phyloP scores from a whole-genome alignment of 2,797 vertebrate species.

The Gallinago nigripennis region DNA sequence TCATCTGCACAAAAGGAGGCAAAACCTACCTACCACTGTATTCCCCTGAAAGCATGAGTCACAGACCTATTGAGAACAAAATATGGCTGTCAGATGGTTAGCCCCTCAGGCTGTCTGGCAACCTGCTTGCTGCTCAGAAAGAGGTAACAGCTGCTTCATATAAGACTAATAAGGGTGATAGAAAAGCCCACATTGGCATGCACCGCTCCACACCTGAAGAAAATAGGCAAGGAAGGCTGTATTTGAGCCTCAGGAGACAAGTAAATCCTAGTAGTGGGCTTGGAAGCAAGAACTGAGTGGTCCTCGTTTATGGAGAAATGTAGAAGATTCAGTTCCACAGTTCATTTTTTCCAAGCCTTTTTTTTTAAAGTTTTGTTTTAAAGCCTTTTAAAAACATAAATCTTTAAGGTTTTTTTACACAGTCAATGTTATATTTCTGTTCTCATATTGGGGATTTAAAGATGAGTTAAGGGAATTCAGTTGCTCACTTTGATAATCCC shows the following conservation, averaged over 20 bases:
- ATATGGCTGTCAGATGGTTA: slow-evolving; percentile 61
- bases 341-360: neutral
- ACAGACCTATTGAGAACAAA: slow-evolving; percentile 40
- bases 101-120: slow-evolving; percentile 48
- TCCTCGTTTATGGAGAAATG: fast-evolving
- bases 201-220: slow-evolving; percentile 15
- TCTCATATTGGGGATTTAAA: neutral
- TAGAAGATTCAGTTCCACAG: neutral
- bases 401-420: neutral
- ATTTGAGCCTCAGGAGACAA: neutral
- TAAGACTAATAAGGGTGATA: slow-evolving; percentile 40
- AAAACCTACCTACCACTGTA: neutral
- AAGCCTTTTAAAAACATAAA: neutral
- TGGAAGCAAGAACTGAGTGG: neutral
- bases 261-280: neutral
- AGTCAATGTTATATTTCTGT: neutral
- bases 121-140: slow-evolving; percentile 41
- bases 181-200: neutral
- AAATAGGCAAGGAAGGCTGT: neutral
- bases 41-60: slow-evolving; percentile 53
- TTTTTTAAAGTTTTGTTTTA: neutral
- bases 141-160: slow-evolving; percentile 46
- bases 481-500: neutral
- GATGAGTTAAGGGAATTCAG: neutral
- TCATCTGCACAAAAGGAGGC: slow-evolving; percentile 26